These are phyloP conservation scores for Drosophila prosaltans DNA, from an alignment of 1,140 invertebrate genomes.

Conservation along the genomic window DNA sequence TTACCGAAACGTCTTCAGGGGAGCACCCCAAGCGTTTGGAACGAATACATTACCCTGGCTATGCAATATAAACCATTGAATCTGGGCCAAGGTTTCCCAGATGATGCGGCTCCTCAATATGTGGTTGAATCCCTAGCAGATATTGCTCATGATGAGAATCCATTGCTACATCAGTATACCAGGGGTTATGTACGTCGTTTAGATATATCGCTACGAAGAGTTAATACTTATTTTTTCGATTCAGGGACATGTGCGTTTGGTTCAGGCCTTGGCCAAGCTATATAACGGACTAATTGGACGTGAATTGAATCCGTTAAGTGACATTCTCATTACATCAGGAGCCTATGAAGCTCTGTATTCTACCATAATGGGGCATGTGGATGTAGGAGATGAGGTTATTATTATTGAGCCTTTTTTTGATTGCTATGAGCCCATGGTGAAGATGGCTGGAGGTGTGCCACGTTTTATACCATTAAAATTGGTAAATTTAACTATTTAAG, in stretches of 20 bases:
- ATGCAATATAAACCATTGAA: slow-evolving; percentile 95
- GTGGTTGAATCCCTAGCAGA: slow-evolving; percentile 91
- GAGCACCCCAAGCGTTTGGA: slow-evolving; percentile 88
- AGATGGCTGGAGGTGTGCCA: slow-evolving; percentile 92
- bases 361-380: slow-evolving; percentile 92
- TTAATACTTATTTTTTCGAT: neutral
- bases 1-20: slow-evolving; percentile 86
- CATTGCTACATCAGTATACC: slow-evolving; percentile 95
- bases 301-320: slow-evolving; percentile 90
- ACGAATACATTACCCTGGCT: slow-evolving; percentile 96
- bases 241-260: slow-evolving; percentile 95
- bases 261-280: slow-evolving; percentile 92
- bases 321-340: slow-evolving; percentile 94
- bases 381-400: slow-evolving; percentile 95
- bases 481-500: slow-evolving; percentile 82
- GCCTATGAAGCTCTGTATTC: slow-evolving; percentile 97
- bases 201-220: neutral
- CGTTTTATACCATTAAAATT: slow-evolving; percentile 94
- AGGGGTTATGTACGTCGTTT: slow-evolving; percentile 89
- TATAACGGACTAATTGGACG: slow-evolving; percentile 91
- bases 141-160: slow-evolving; percentile 88
- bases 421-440: slow-evolving; percentile 98
- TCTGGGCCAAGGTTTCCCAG: slow-evolving; percentile 98
- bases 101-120: slow-evolving; percentile 94
- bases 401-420: slow-evolving; percentile 99